phyloP scores from a whole-genome alignment of 2,797 vertebrate genomes.

The Odontamblyopus lacepedii region DNA sequence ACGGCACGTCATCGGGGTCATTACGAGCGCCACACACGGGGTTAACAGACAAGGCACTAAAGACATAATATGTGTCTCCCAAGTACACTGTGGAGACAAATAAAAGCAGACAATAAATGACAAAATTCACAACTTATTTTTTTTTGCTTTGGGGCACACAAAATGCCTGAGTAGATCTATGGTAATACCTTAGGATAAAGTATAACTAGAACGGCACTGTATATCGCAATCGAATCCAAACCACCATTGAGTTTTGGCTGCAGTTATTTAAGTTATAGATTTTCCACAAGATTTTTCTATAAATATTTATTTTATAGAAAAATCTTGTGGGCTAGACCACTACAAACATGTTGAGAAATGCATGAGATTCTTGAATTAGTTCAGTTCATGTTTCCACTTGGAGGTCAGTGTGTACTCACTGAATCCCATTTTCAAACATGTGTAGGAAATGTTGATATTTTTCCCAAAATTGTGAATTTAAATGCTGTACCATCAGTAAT shows the following conservation, averaged over 20 bases:
- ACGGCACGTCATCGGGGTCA: constrained; percentile 57
- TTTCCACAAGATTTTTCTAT: no score
- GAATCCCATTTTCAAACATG: no score
- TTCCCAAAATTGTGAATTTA: neutral
- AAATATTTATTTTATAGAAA: no score
- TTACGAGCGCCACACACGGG: constrained; percentile 52
- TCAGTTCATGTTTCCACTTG: no score
- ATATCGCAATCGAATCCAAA: no score
- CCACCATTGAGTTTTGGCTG: no score
- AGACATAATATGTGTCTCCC: constrained; percentile 20
- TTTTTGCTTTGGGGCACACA: neutral
- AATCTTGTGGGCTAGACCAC: no score
- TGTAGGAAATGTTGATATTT: no score
- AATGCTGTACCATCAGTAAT: neutral
- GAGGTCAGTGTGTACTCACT: no score
- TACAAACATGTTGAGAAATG: no score
- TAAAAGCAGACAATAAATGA: constrained; percentile 33
- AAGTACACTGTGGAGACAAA: constrained; percentile 29
- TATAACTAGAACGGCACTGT: neutral
- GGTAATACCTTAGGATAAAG: neutral
- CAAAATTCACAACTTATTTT: neutral
- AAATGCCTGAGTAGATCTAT: neutral
- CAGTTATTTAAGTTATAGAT: no score
- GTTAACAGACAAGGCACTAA: constrained; percentile 33
- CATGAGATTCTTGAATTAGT: no score